Percentiles rank a stretch among this genome's conserved stretches.
Evolutionary conservation across 2,888 invertebrate species (phyloP).

Genomic region (Clistopyga incitator): DNA sequence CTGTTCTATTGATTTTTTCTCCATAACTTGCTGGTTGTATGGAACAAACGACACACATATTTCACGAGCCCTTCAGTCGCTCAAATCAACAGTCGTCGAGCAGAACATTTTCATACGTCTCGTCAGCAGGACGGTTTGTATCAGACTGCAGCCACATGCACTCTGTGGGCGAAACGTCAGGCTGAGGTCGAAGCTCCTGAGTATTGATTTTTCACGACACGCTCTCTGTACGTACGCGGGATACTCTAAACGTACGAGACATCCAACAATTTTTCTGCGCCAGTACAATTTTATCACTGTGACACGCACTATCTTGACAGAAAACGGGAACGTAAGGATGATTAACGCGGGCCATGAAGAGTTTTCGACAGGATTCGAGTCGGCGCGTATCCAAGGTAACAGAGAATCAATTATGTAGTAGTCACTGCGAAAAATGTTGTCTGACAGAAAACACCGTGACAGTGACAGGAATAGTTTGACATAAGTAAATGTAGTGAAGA

Average conservation of each 20-base stretch:
- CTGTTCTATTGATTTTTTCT: conserved; percentile 79
- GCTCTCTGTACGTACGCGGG: conserved; percentile 19
- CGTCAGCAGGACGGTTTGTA: conserved; percentile 47
- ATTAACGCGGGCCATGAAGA: conserved; percentile 30
- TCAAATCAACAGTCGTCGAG: background rate
- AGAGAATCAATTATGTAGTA: conserved; percentile 31
- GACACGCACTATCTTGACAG: background rate
- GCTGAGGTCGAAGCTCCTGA: conserved; percentile 56
- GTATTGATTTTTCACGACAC: conserved; percentile 67
- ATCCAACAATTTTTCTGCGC: background rate
- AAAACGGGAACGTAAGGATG: conserved; percentile 10
- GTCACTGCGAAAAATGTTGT: conserved; percentile 14
- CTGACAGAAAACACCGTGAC: conserved; percentile 2
- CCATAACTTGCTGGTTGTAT: conserved; percentile 25
- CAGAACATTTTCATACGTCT: conserved; percentile 50
- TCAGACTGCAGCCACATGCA: conserved; percentile 66
- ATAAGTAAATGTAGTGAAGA: background rate
- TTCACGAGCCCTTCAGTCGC: conserved; percentile 22
- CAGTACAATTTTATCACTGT: conserved; percentile 12
- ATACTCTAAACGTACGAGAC: background rate
- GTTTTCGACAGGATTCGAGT: conserved; percentile 12
- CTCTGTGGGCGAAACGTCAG: conserved; percentile 41
- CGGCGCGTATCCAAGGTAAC: conserved; percentile 68
- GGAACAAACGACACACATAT: conserved; percentile 40
- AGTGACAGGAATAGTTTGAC: conserved; percentile 26